Conservation (phyloP, 1,140 invertebrate genomes). For the Drosophila ironensis region DNA sequence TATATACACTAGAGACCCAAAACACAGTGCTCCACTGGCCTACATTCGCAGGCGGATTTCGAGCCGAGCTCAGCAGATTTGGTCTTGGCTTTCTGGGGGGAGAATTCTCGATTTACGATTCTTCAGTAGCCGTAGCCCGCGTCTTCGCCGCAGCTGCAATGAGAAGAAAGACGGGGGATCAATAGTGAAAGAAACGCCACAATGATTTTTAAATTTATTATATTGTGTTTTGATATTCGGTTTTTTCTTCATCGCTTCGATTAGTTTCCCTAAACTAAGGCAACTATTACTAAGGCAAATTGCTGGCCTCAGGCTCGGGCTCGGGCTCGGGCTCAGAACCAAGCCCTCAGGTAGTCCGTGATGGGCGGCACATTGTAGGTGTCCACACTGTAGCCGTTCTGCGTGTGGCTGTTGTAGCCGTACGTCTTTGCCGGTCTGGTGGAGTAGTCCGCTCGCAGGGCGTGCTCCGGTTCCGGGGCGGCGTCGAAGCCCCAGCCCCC, state of each 20-base stretch:
- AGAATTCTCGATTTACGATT: constrained; percentile 18
- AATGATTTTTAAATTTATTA: constrained; percentile 55
- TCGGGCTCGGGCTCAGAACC: constrained; percentile 36
- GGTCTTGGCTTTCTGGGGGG: constrained; percentile 1
- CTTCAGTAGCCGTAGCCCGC: constrained; percentile 38
- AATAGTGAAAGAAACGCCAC: constrained; percentile 33
- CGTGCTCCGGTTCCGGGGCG: constrained; percentile 46
- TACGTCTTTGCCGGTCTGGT: constrained; percentile 49
- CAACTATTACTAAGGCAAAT: too few relatives aligned
- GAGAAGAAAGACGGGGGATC: constrained; percentile 56
- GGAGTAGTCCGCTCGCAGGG: constrained; percentile 47
- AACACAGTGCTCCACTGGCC: constrained; percentile 48
- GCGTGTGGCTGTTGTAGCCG: constrained; percentile 61
- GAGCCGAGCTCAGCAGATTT: constrained; percentile 52
- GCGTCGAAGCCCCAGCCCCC: constrained; percentile 66
- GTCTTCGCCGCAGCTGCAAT: constrained; percentile 55
- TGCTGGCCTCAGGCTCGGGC: not conserved
- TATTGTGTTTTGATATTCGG: constrained; percentile 32
- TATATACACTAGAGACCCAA: constrained; percentile 10
- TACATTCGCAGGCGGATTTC: constrained; percentile 26
- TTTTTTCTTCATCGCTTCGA: constrained; percentile 16
- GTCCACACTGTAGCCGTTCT: constrained; percentile 62
- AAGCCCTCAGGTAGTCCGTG: constrained; percentile 58
- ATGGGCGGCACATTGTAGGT: constrained; percentile 64
- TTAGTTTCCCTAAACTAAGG: too few relatives aligned